Base-by-base conservation (phyloP, 2,797 vertebrate genomes). In the Alca torda region DNA sequence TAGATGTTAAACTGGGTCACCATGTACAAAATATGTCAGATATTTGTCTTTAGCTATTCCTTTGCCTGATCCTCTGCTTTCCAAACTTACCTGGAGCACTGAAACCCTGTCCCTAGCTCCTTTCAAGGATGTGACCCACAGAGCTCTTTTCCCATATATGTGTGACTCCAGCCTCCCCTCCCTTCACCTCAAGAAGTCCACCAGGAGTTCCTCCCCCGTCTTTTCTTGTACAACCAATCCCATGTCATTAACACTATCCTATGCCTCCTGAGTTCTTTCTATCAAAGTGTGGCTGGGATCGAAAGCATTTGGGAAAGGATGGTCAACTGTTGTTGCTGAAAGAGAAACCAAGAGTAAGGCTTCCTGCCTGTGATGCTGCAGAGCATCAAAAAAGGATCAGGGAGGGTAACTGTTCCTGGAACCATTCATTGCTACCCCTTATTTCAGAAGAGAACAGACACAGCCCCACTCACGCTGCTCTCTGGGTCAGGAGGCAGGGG, bases 31-130 rank as follows among this genome's bases (percentile, higher is more conserved):
- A 21, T 21, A n/a, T 16, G 5, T 11, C 31, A 79, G 13, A 39
- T 67, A 73, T 63, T 87, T 72, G 6, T 46, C 20, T 86, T 57
- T 31, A 37, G 14, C 7, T 89, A 26, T 78, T 86, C 41, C 11
- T 68, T 86, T 86, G 30, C n/a, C 45, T 31, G 3, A 28, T 74
- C 51, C 10, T 75, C 31, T 81, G 28, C 18, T 93, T 94, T 80
- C 45, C 24, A 57, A 63, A 76, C 13, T 70, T 61, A 50, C 9
- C 1, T 28, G 39, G 51, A 70, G 13, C 48, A 54, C 0, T 1
- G 17, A 84, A 35, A 2, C 1, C 13, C 2, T 1, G 30, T 16
- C 9, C 8, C 11, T n/a, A 50, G 13, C 24, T 12, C 16, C 10
- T 76, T 54, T 82, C 26, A 35, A 63, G 19, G 4, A 23, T 70